Base-by-base conservation (phyloP, 1,140 invertebrate genomes). In the Dendrolimus punctatus region DNA sequence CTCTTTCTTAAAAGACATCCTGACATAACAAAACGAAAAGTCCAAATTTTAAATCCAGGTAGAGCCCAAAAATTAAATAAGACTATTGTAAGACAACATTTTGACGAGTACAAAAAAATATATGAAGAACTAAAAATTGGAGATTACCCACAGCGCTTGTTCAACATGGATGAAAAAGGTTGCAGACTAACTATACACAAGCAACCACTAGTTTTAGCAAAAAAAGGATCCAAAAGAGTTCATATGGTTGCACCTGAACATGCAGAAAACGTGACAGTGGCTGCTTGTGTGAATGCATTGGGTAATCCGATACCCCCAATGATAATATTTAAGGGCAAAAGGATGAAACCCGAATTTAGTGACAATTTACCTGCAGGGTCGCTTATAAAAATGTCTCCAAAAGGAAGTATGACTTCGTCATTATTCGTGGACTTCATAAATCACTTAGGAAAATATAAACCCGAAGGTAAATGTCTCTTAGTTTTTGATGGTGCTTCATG, bases 81-180 rank as follows among this genome's bases (percentile, higher is more conserved):
- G 49, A 44, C 54, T 53, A 76, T 84, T 55, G 77, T 84, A 40
- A 36, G 49, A 37, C 54, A 77, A 43, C 63, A 74, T 52, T 80
- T 81, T 44, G 9, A 63, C 52, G 68, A 68, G 57, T 45, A 76
- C n/a, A 59, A 59, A 46, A 36, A 56, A 41, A n/a, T 81, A 8
- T 64, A 74, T 46, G 54, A 64, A 6, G 52, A 73, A 42, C 51
- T 75, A 6, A 55, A 76, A 40, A 58, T 87, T 36, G 38, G 45
- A 43, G 56, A 73, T 48, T 55, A 65, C 50, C 75, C 75, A 9
- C 51, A 85, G 51, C 55, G 58, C 8, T 64, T 85, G 41, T 86
- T 71, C 57, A 87, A 85, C 55, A 71, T 84, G 53, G 84, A 87
- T 63, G 83, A 88, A 68, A 87, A 87, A 54, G 76, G 74, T 7